phyloP scores from a whole-genome alignment of 64 coral and sea anemone genomes.

The Catalaphyllia jardinei region DNA sequence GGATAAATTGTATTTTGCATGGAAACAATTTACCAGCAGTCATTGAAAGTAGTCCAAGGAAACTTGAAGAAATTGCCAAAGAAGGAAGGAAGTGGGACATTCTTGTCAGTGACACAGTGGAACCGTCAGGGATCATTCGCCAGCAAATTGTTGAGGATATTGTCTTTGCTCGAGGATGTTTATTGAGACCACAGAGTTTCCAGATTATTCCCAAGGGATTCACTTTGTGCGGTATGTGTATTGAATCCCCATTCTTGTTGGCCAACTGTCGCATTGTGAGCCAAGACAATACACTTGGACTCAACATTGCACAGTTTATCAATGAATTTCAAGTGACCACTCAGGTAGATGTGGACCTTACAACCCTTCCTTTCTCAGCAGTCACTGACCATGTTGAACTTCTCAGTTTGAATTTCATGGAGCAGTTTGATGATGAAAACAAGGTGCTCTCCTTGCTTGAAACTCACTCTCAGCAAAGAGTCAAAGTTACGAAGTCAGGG shows the following conservation, averaged over 20 bases:
- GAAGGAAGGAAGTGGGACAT: conserved; percentile 70
- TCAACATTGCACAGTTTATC: conserved; percentile 82
- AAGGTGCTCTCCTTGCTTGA: conserved; percentile 68
- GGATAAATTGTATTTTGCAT: conserved; percentile 18
- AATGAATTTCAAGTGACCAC: conserved; percentile 93
- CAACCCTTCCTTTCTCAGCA: conserved; percentile 44
- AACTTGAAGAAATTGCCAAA: conserved; percentile 67
- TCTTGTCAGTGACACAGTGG: conserved; percentile 73
- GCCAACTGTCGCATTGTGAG: conserved; percentile 50
- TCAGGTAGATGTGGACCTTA: conserved; percentile 82
- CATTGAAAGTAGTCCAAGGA: conserved; percentile 21
- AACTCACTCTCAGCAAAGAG: conserved; percentile 42
- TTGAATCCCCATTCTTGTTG: conserved; percentile 63
- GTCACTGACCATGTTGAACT: conserved; percentile 60
- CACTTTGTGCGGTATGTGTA: conserved; percentile 64
- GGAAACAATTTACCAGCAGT: conserved; percentile 14
- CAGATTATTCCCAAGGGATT: conserved; percentile 72
- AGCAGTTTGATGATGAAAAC: conserved; percentile 49
- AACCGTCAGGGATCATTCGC: conserved; percentile 74
- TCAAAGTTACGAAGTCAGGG: conserved; percentile 63
- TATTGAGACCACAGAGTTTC: conserved; percentile 50
- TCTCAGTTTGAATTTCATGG: conserved; percentile 69
- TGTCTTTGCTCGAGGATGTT: conserved; percentile 89
- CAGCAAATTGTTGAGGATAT: conserved; percentile 93
- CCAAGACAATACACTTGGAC: conserved; percentile 74